These are phyloP conservation scores for Turdus rufiventris DNA, from an alignment of 2,113 vertebrate species.

Conservation along the genomic window DNA sequence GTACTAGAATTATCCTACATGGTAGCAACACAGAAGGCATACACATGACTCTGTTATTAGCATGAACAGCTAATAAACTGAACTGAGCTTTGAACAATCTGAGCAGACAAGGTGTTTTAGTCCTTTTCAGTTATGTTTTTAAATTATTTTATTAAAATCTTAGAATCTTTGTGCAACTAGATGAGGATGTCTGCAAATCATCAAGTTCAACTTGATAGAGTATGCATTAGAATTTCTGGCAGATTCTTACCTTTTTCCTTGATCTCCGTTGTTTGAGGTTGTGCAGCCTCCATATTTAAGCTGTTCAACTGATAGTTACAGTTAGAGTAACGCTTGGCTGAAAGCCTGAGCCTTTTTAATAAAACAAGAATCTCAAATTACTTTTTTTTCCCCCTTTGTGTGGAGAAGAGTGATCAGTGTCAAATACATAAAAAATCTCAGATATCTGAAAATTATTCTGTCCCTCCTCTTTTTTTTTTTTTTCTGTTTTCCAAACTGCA, in stretches of 20 bases:
- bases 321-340: not conserved
- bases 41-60: not conserved
- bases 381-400: not conserved
- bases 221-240: not conserved
- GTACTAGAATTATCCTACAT: not conserved
- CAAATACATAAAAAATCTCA: not conserved
- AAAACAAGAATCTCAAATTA: not conserved
- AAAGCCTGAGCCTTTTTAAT: not conserved
- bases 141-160: not conserved
- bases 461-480: not conserved
- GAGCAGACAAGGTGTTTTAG: not conserved
- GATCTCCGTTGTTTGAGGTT: not conserved
- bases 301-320: not conserved
- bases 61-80: not conserved
- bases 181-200: not conserved
- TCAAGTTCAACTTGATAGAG: not conserved
- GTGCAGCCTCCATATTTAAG: not conserved
- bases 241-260: not conserved
- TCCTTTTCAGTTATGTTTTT: not conserved
- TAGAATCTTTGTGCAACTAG: not conserved
- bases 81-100: not conserved
- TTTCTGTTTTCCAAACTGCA: not conserved
- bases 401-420: not conserved
- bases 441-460: not conserved
- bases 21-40: not conserved